Evolutionary conservation across 2,113 vertebrate species (phyloP), one percentile per base, ranked within the genome.

Genomic region (Tympanuchus pallidicinctus): DNA sequence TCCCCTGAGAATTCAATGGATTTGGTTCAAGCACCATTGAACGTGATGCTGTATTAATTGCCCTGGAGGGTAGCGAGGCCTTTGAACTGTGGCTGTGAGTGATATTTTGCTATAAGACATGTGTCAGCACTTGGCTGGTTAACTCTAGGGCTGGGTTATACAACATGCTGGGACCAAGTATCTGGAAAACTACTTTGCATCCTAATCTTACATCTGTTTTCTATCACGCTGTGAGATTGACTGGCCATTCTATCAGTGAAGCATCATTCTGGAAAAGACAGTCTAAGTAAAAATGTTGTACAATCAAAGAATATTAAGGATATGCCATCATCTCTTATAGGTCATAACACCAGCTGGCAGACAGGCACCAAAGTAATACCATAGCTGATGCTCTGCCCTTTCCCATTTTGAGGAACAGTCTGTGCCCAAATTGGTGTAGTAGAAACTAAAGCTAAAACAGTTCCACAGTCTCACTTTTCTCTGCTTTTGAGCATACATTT

Each of bases 81-180:
- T 98, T 98, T 98, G 98, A 98, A 98, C 98, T 98, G 97, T 96
- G 97, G 96, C 97, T 98, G 97, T 98, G 98, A 98, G 97, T 98
- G 98, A 98, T 98, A 98, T 97, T 98, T 98, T 98, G 98, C 97
- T 97, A 95, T 95, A 95, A 98, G 97, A 98, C 97, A 97, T 98
- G 96, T 98, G 98, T 98, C 98, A 98, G 97, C 98, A 98, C 98
- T 98, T 98, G 96, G 97, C 96, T 97, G 96, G 97, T 97, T 98
- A 98, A 98, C 97, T 97, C 97, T 96, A 95, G 94, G 94, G 72
- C 96, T 97, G 76, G 88, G 92, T 94, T 96, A 92, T 96, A 96
- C 95, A 92, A 97, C 98, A 98, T 97, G 97, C 98, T 98, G 97
- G 94, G 97, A 98, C 96, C 95, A 97, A 97, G 95, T 97, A 95